Base-by-base conservation (phyloP, 2,888 invertebrate species). In the Epinotia bilunana region DNA sequence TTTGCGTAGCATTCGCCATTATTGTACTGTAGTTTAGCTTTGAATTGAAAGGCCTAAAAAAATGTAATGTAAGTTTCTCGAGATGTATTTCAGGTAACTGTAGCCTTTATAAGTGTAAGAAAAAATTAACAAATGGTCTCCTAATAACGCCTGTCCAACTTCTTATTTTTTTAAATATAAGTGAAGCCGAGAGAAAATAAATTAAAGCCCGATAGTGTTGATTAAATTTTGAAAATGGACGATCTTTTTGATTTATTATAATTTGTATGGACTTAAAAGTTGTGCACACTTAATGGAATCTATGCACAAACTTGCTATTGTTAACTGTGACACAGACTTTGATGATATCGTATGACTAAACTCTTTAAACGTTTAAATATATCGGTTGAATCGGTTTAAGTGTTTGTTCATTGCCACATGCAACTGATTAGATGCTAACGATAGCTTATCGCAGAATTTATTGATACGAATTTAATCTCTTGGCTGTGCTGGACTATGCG, bases 401-500 rank as follows among this genome's bases (percentile, higher is more conserved):
- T 74, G 64, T 65, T 74, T 53, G 64, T 58, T 64, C 70, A 70
- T 71, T 74, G 74, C 74, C 74, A 74, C 46, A 43, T 64, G 70
- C 53, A 70, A 61, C 70, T 74, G 74, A 74, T 74, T 70, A 74
- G 74, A 71, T 74, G 49, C 43, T 39, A 39, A 65, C 16, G 70
- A 74, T 74, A 60, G 23, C 60, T 65, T 71, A 74, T 71, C 70
- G 12, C 53, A 53, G 43, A 64, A 65, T 71, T 60, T 65, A 74
- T 74, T 28, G 67, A 73, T 73, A 73, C n/a, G 49, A 49, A 67
- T 60, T 67, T 60, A 73, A 73, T 69, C 69, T 60, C 60, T 65
- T 46, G 11, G 16, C 23, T 39, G n/a, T 0, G 43, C 46, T 69
- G 9, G 43, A 58, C 5, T 11, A 43, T 33, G 46, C 53, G 4